Evolutionary conservation across 2,113 vertebrate genomes (phyloP).

Genomic region (Noturus placidus): DNA sequence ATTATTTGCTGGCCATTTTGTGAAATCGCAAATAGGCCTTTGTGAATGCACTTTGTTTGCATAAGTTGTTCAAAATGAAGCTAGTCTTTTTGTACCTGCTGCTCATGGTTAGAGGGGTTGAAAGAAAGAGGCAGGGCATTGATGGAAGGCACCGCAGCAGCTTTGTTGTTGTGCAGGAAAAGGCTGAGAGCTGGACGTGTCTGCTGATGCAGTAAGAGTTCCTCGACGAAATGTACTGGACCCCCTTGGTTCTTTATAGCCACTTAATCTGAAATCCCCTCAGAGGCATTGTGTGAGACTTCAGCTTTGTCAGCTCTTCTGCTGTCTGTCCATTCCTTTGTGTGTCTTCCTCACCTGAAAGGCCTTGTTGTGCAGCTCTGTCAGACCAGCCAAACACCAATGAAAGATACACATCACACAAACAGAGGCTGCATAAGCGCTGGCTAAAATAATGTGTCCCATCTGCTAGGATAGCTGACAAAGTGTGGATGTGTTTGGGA

Average conservation of each 20-base stretch:
- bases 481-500: conserved; percentile 14
- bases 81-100: conserved; percentile 53
- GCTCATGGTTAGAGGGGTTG: conserved; percentile 45
- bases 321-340: conserved; percentile 8
- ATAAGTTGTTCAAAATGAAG: conserved; percentile 63
- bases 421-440: conserved; percentile 7
- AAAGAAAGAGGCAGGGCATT: conserved; percentile 40
- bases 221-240: conserved; percentile 30
- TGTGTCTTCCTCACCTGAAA: neutral
- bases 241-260: conserved; percentile 64
- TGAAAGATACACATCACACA: conserved; percentile 20
- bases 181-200: conserved; percentile 41
- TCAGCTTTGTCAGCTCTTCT: conserved; percentile 28
- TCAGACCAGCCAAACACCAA: neutral
- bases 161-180: conserved; percentile 38
- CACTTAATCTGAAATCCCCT: conserved; percentile 69
- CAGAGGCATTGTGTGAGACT: conserved; percentile 39
- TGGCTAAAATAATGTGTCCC: conserved; percentile 10
- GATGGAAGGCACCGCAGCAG: neutral
- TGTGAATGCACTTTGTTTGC: conserved; percentile 68
- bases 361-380: conserved; percentile 1
- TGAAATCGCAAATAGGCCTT: conserved; percentile 57
- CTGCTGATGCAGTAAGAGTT: conserved; percentile 34
- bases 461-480: conserved; percentile 20
- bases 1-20: conserved; percentile 38